phyloP scores from a whole-genome alignment of 2,113 vertebrate species.

The Melanerpes aurifrons region DNA sequence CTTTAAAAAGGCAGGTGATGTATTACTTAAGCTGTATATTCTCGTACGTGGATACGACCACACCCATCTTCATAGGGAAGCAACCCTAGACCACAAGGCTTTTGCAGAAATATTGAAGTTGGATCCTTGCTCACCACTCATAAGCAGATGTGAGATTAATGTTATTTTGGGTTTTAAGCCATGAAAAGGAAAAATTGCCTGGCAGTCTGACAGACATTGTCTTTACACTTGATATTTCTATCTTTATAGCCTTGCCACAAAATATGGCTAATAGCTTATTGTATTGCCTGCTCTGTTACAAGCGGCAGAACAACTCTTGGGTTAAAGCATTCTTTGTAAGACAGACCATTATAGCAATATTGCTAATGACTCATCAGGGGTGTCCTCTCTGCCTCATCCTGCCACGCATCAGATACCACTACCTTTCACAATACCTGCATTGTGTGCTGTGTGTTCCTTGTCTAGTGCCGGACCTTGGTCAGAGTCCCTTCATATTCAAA shows the following conservation, averaged over 20 bases:
- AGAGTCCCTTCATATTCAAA: neutral
- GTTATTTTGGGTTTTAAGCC: neutral
- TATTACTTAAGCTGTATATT: neutral
- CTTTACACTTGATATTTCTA: neutral
- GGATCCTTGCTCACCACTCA: neutral
- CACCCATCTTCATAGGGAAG: accelerated
- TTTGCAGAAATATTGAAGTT: neutral
- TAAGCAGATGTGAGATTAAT: neutral
- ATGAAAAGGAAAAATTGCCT: neutral
- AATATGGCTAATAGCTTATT: neutral
- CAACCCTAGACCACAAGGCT: neutral
- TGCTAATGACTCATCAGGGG: neutral
- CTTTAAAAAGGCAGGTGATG: neutral
- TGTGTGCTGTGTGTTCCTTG: neutral
- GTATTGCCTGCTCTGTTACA: accelerated
- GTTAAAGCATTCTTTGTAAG: neutral
- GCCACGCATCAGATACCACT: neutral
- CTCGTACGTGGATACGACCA: neutral
- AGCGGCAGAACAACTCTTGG: neutral
- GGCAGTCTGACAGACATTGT: neutral
- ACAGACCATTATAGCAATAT: neutral
- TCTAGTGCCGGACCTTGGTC: neutral
- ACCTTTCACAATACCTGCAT: neutral
- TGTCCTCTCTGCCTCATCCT: neutral
- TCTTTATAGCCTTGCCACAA: neutral